A percentile compares a stretch with the other conserved stretches of the same genome.
Conservation (phyloP, 2,888 invertebrate genomes). For the Sphaeridia pumilis region DNA sequence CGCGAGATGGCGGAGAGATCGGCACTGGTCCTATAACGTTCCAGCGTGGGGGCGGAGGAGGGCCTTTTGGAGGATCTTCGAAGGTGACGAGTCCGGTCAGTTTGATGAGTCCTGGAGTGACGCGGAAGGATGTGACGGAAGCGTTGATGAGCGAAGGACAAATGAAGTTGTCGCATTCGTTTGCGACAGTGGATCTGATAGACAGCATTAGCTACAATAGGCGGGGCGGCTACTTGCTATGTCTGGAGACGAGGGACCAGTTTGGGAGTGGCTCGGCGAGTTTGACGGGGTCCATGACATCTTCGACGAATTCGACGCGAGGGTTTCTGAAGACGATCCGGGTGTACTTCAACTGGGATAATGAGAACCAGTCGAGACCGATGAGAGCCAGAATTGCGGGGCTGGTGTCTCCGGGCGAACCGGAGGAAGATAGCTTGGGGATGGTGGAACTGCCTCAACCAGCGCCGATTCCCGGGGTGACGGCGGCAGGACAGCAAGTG, state of each 20-base stretch:
- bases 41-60: neutral
- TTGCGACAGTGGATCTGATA: constrained; percentile 62
- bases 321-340: constrained; percentile 48
- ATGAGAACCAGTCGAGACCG: constrained; percentile 41
- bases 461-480: constrained; percentile 37
- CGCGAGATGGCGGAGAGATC: constrained; percentile 7
- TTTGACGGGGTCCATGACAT: constrained; percentile 37
- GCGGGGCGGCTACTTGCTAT: constrained; percentile 56
- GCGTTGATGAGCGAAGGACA: constrained; percentile 4
- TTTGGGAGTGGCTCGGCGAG: constrained; percentile 39
- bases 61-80: neutral
- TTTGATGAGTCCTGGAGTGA: neutral
- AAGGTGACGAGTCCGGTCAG: neutral
- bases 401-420: constrained; percentile 57
- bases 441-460: constrained; percentile 40
- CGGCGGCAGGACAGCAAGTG: constrained; percentile 28
- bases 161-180: constrained; percentile 38
- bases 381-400: constrained; percentile 62
- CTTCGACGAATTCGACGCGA: constrained; percentile 38
- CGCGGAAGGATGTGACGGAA: constrained; percentile 6
- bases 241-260: constrained; percentile 46
- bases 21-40: constrained; percentile 10
- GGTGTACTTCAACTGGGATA: constrained; percentile 63
- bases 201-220: constrained; percentile 54
- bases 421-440: constrained; percentile 40